Percentiles rank a stretch among this genome's conserved stretches.
These are phyloP conservation scores for Morelia viridis DNA, from an alignment of 2,797 vertebrate species.

Conservation along the genomic window DNA sequence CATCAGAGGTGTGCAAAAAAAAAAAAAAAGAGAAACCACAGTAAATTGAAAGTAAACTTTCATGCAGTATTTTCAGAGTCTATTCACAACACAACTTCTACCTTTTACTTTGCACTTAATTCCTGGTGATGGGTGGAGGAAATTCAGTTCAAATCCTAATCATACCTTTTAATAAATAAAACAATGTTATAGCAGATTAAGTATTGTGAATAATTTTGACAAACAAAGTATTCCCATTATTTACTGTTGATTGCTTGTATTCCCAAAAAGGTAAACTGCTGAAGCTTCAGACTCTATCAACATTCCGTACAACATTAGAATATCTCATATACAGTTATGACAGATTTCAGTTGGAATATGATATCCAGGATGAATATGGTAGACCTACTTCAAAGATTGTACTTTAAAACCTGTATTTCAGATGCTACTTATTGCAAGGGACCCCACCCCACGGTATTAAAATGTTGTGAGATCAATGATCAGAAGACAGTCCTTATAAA, in stretches of 20 bases:
- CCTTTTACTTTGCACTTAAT: background rate
- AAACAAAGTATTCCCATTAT: background rate
- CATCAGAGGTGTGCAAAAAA: slow-evolving; percentile 10
- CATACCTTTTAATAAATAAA: background rate
- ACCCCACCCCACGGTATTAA: background rate
- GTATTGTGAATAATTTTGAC: background rate
- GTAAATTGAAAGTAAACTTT: slow-evolving; percentile 21
- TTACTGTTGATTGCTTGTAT: background rate
- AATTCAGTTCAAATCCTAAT: background rate
- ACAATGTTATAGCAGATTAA: background rate
- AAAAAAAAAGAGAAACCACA: background rate
- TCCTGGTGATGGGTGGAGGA: background rate
- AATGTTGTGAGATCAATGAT: slow-evolving; percentile 11
- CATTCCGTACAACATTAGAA: background rate
- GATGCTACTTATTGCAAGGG: background rate
- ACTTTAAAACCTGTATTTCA: background rate
- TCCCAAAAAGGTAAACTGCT: background rate
- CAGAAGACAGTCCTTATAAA: background rate
- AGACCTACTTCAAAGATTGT: background rate
- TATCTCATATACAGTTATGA: slow-evolving; percentile 1
- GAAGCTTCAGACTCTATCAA: background rate
- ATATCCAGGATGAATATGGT: background rate
- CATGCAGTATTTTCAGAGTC: background rate
- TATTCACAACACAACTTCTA: background rate
- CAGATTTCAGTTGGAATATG: background rate